Evolutionary conservation across 2,888 invertebrate genomes (phyloP), one percentile per base, ranked within the genome.

Genomic region (Mechanitis mazaeus): DNA sequence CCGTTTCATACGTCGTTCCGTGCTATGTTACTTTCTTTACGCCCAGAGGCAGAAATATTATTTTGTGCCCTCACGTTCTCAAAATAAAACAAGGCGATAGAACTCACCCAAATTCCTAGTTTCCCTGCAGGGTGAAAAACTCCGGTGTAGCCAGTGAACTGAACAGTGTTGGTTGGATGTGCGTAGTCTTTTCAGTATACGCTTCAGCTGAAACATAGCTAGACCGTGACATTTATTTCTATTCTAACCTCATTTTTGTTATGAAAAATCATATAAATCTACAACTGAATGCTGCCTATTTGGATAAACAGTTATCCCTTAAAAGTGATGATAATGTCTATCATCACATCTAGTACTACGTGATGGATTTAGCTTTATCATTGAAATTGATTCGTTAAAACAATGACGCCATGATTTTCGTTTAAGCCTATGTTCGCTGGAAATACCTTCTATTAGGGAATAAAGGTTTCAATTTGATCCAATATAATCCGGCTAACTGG

Each of bases 71-170:
- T 7, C 2, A 31, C 28, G 31, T 31, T 6, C 11, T 31, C 31
- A 31, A 50, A 31, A 50, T 50, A 50, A 50, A 50, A 7, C 50
- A 28, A 5, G 28, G 50, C 28, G 31, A 31, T 31, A 31, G 50
- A 9, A 50, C 28, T 31, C 50, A 7, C 31, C 31, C 11, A 50
- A 50, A 50, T 50, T 50, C 31, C 50, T 50, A 50, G 50, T 50
- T 50, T 50, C 9, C 50, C 50, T 31, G 50, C 50, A 11, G 50
- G 31, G 50, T 50, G 50, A 50, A 50, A 31, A 31, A 50, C 50
- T 50, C 31, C 9, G 31, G 3, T 50, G 31, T 50, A 50, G 42
- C 3, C 31, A 50, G 50, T 31, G 20, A 50, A 31, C 28, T 31
- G 50, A 31, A 31, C 9, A 31, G 31, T 31, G 31, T 50, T 7